Evolutionary conservation across 2,888 invertebrate species (phyloP), one percentile per base, ranked within the genome.

Genomic region (Synanthedon formicaeformis): DNA sequence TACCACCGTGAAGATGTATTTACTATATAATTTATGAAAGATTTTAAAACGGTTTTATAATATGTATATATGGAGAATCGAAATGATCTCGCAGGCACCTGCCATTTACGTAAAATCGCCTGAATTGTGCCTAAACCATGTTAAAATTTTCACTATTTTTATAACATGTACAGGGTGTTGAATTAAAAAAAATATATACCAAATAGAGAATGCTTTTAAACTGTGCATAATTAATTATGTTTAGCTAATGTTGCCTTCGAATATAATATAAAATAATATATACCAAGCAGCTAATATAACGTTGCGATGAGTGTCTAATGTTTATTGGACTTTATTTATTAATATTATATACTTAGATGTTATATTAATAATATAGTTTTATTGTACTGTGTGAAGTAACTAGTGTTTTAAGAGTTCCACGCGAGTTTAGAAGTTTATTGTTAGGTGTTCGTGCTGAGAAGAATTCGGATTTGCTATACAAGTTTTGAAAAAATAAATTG

Each of bases 161-260:
- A 78, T 86, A 83, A 73, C 63, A 70, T 85, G 84, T 85, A 86
- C 86, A 87, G 86, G 85, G 85, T 86, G 85, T 81, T 78, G 67
- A 73, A 73, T 34, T 34, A 34, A 67, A 74, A 79, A 78, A 23
- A 23, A 23, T 5, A 23, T 79, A 85, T 81, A 86, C 85, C 85
- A 86, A 87, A 86, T 76, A 80, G 40, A 57, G 78, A 34, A 78
- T 82, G 85, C 85, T 85, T 87, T 84, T 84, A 83, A 74, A 78
- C 78, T 71, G 71, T 68, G 71, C 69, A 67, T 59, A 68, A 23
- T 23, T 23, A 23, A 23, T 75, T 18, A 66, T 50, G 14, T 50
- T 73, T 74, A 74, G 78, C 73, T 78, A 76, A 67, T 74, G 77
- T 84, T 84, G 85, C 85, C 85, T 85, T 81, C 72, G 67, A 23